Percentiles rank a stretch among this genome's conserved stretches.
These are phyloP conservation scores for Hyphantria cunea DNA, from an alignment of 1,140 invertebrate species.

Conservation along the genomic window DNA sequence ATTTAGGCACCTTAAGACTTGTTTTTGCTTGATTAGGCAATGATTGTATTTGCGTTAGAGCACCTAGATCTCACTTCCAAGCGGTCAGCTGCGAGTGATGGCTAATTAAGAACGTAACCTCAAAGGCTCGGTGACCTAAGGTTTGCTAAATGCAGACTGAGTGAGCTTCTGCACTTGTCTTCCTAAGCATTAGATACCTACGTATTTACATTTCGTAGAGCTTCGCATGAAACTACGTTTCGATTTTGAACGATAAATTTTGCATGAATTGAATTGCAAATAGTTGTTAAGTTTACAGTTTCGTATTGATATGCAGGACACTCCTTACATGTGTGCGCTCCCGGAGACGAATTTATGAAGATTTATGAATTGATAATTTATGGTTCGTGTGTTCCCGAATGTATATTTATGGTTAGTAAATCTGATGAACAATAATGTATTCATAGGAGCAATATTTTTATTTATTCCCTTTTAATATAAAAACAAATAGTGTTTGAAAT, in stretches of 20 bases:
- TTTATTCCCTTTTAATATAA: too few relatives aligned
- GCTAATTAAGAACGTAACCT: conserved; percentile 76
- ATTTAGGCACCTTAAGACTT: conserved; percentile 10
- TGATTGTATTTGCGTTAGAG: conserved; percentile 25
- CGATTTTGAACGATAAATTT: conserved; percentile 34
- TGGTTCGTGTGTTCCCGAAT: background rate
- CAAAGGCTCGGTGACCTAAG: conserved; percentile 59
- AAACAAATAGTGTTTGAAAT: too few relatives aligned
- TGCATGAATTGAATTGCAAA: conserved; percentile 48
- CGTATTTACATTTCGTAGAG: conserved; percentile 38
- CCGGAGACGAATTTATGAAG: conserved; percentile 9
- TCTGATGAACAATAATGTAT: too few relatives aligned
- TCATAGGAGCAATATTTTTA: too few relatives aligned
- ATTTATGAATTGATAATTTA: conserved; percentile 28
- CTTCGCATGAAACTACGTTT: conserved; percentile 29
- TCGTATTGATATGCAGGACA: conserved; percentile 30
- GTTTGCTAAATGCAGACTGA: conserved; percentile 69
- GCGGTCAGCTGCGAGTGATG: conserved; percentile 69
- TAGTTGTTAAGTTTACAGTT: conserved; percentile 32
- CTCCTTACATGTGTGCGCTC: conserved; percentile 12
- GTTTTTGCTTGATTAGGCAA: conserved; percentile 15
- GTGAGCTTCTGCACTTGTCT: conserved; percentile 65
- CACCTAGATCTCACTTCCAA: conserved; percentile 49
- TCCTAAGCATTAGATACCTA: conserved; percentile 42
- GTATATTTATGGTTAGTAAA: background rate